Base-by-base conservation (phyloP, 1,140 invertebrate genomes). In the Drosophila elegans region DNA sequence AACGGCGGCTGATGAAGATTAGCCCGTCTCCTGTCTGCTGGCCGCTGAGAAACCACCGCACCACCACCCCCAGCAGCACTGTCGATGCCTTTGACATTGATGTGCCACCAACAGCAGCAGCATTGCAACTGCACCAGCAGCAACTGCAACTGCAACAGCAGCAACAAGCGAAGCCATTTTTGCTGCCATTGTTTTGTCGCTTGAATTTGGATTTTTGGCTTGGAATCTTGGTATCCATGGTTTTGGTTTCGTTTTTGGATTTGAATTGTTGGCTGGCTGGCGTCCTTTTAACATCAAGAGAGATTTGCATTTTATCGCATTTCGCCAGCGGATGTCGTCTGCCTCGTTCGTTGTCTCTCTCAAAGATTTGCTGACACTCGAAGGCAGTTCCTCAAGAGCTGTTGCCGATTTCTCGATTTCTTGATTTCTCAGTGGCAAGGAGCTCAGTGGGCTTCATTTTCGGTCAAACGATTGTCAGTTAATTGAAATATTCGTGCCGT, bases 231-330 rank as follows among this genome's bases (percentile, higher is more conserved):
- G 45, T 49, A 68, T 42, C 45, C 64, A 51, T 48, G 48, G 42
- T 36, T 67, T 63, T 29, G 41, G 69, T 32, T 46, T 38, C 11
- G 45, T 46, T 66, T 67, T 68, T 44, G 44, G 62, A 38, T 66
- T 77, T 64, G 52, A 46, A 79, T 85, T 83, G 66, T 72, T 57
- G 36, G 51, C 64, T 85, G 68, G 80, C 88, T 85, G 68, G 80
- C 88, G 83, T 86, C 84, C 84, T 88, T 88, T 88, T 89, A 88
- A 84, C 84, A 83, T 89, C 85, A 89, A 78, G 77, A 89, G 74
- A 89, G 85, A 89, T 89, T 89, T 89, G 84, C 84, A 89, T 89
- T 89, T 88, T 89, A 90, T 90, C 84, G 84, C 84, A 84, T 80
- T 89, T 71, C 73, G 75, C 63, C 78, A 80, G 69, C 84, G 84